Evolutionary conservation across 2,888 invertebrate species (phyloP).

Genomic region (Chrysotoxum bicinctum): DNA sequence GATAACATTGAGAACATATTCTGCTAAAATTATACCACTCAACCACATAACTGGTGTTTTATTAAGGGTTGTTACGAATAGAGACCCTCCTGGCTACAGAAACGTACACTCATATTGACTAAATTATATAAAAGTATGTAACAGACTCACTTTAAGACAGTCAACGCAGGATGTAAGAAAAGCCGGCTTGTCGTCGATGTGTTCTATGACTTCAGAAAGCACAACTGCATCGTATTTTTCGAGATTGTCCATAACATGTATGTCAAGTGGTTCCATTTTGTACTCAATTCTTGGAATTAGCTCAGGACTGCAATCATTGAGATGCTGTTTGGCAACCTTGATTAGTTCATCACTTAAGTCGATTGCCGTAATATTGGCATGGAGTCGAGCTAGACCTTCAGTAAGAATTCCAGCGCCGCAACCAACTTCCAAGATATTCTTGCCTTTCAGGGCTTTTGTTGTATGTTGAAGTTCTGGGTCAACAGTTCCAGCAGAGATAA

Average conservation of each 20-base stretch:
- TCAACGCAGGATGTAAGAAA: constrained; percentile 87
- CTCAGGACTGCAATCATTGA: constrained; percentile 75
- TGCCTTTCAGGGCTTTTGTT: constrained; percentile 84
- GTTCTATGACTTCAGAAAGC: constrained; percentile 95
- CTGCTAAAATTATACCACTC: constrained; percentile 88
- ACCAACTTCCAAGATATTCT: constrained; percentile 92
- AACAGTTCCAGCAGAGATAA: constrained; percentile 83
- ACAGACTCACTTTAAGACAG: constrained; percentile 83
- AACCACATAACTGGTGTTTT: constrained; percentile 86
- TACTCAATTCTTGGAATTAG: constrained; percentile 78
- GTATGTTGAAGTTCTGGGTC: constrained; percentile 80
- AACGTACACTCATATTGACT: not conserved
- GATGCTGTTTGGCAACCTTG: constrained; percentile 86
- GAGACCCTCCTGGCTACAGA: constrained; percentile 85
- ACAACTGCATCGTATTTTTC: constrained; percentile 91
- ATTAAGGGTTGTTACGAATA: constrained; percentile 88
- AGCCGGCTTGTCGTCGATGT: constrained; percentile 87
- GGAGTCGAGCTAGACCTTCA: constrained; percentile 90
- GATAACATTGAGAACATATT: constrained; percentile 87
- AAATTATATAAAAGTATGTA: not conserved
- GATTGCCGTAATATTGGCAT: constrained; percentile 90
- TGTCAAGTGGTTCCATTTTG: constrained; percentile 81
- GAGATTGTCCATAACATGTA: constrained; percentile 82
- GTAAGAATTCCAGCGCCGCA: constrained; percentile 94
- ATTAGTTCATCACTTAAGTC: constrained; percentile 90